A percentile compares a stretch with the other conserved stretches of the same genome.
Conservation (phyloP, 2,888 invertebrate species). For the Eilema depressum region DNA sequence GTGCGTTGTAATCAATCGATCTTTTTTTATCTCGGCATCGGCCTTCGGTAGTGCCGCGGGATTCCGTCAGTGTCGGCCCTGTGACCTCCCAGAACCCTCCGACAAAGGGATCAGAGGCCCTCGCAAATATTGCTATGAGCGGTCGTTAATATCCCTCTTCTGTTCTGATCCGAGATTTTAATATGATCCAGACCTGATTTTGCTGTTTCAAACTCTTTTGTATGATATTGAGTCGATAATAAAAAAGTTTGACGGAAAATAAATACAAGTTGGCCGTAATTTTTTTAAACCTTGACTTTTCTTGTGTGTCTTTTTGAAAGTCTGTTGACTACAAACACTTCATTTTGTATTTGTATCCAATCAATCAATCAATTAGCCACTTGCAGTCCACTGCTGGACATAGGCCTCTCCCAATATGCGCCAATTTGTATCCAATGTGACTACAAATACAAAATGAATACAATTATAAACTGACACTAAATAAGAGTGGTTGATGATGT, state of each 20-base stretch:
- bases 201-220: not conserved
- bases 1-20: slow-evolving; percentile 62
- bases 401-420: too few species aligned
- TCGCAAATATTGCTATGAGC: slow-evolving; percentile 37
- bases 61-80: slow-evolving; percentile 38
- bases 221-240: not conserved
- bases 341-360: not conserved
- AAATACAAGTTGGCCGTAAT: not conserved
- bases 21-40: slow-evolving; percentile 61
- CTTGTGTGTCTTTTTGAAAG: not conserved
- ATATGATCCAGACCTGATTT: slow-evolving; percentile 19
- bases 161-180: slow-evolving; percentile 17
- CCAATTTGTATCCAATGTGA: not conserved
- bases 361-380: too few species aligned
- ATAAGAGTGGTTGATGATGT: slow-evolving; percentile 2
- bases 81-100: slow-evolving; percentile 43
- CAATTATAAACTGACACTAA: not conserved
- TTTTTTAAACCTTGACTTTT: not conserved
- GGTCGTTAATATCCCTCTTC: slow-evolving; percentile 32
- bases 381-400: too few species aligned
- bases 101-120: slow-evolving; percentile 31
- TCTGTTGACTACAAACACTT: not conserved
- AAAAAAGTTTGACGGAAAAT: not conserved
- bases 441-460: not conserved
- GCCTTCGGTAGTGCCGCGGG: slow-evolving; percentile 42